Evolutionary conservation across 1,140 invertebrate species (phyloP), one percentile per base, ranked within the genome.

Genomic region (Callitettix versicolor): DNA sequence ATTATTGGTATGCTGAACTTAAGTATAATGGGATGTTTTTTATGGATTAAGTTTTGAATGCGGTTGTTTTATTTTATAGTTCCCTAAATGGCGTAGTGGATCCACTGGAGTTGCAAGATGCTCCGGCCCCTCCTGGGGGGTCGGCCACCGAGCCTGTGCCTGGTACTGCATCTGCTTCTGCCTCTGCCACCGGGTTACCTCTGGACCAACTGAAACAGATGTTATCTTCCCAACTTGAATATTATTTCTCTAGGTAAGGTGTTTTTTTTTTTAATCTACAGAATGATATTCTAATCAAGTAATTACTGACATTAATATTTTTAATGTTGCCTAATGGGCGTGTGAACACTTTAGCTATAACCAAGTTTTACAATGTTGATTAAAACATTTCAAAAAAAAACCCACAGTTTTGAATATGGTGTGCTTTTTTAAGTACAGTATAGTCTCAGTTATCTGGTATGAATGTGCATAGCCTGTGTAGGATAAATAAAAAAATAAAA

Each of bases 201-300:
- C 69, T 86, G 65, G 84, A 87, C 59, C 81, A 89, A 66, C 71
- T 91, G 11, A 86, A 88, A 71, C 79, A 80, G 60, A 76, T 85
- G 77, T 78, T 92, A 61, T 86, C 85, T 62, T 78, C 80, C 52
- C 88, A 92, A 68, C 78, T 92, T 60, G 89, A 93, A 73, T 91
- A 90, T 69, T 92, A 91, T 69, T 92, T 92, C 73, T 92, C 88
- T 58, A 82, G 84, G 84, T 85, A 71, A 64, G 61, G 50, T 9
- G 44, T 24, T n/a, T 47, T 30, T 43, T 24, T 46, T 43, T n/a
- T n/a, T n/a, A n/a, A n/a, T n/a, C n/a, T n/a, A n/a, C n/a, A n/a
- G n/a, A n/a, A n/a, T n/a, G n/a, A n/a, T n/a, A n/a, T n/a, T n/a
- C n/a, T n/a, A n/a, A n/a, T n/a, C n/a, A n/a, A n/a, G n/a, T n/a